These are phyloP conservation scores for Oligia fasciuncula DNA, from an alignment of 2,888 invertebrate genomes.

Conservation along the genomic window DNA sequence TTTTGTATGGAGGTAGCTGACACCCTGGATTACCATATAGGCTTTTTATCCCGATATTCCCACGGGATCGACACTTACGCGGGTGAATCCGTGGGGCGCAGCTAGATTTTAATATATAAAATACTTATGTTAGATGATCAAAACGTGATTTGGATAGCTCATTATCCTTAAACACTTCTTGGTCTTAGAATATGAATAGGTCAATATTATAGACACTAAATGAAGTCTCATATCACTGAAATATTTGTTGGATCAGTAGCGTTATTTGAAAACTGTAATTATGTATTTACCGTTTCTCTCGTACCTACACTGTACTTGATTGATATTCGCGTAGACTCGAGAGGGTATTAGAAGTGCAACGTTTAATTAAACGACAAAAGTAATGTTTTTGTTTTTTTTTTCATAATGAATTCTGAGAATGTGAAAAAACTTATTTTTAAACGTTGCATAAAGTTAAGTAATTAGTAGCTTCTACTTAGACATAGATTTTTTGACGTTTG, in stretches of 20 bases:
- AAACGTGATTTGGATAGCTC: neutral
- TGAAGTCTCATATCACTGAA: neutral
- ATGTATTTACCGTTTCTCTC: conserved; percentile 61
- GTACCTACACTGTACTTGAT: conserved; percentile 57
- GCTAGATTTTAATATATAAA: neutral
- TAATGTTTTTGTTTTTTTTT: too few species aligned
- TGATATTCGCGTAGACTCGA: conserved; percentile 51
- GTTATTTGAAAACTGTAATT: conserved; percentile 61
- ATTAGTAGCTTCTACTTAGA: neutral
- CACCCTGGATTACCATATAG: too few species aligned
- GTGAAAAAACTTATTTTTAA: too few species aligned
- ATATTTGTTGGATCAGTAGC: conserved; percentile 20
- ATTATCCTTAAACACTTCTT: neutral
- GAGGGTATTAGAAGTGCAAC: conserved; percentile 24
- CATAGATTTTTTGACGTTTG: too few species aligned
- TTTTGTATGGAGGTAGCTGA: too few species aligned
- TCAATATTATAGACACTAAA: neutral
- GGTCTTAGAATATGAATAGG: neutral
- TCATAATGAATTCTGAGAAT: neutral
- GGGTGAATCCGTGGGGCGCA: too few species aligned
- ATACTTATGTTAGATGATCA: neutral
- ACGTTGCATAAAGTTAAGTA: neutral
- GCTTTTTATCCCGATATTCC: too few species aligned
- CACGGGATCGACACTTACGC: too few species aligned
- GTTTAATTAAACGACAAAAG: neutral